Base-by-base conservation (phyloP, 2,888 invertebrate species). In the Pristionchus entomophagus region DNA sequence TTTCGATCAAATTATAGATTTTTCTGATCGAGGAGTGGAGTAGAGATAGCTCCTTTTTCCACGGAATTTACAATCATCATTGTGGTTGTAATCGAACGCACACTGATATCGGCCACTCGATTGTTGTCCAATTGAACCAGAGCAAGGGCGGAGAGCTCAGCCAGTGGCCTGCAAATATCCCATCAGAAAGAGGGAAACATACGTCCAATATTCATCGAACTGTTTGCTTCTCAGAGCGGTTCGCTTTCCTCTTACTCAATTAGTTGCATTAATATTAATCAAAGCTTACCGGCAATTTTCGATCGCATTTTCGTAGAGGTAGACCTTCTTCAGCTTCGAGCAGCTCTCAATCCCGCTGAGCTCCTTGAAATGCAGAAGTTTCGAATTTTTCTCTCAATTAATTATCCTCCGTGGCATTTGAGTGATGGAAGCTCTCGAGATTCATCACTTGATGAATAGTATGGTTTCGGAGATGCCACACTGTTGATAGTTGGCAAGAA, bases 301-400 rank as follows among this genome's bases (percentile, higher is more conserved):
- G 17, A 92, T 92, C 51, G 87, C 84, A 86, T 91, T 91, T 26
- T 92, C 91, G 80, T 91, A 92, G 10, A 92, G 87, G 73, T 88
- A 92, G 1, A 92, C 59, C 35, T 89, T 88, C 83, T 89, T 90
- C 51, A 92, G 85, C 8, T 87, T 62, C 22, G 87, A 85, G 78
- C 92, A 92, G 10, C 83, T 53, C 38, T 92, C 92, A 10, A 92
- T 82, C 12, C 92, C 92, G 12, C 87, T 84, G 19, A 92, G 62
- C 84, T 91, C 91, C 87, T 91, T 73, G 29, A 90, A 87, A 10
- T 32, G 12, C 62, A 29, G 6, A 19, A 51, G 41, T 78, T 10
- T 86, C 45, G 2, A 85, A 14, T 45, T 38, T 77, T 77, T 77
- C 26, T 8, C 35, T 2, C 17, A 73, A 73, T 29, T 10, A 22